phyloP scores from a whole-genome alignment of 2,797 vertebrate species.

The Anguilla obscura region DNA sequence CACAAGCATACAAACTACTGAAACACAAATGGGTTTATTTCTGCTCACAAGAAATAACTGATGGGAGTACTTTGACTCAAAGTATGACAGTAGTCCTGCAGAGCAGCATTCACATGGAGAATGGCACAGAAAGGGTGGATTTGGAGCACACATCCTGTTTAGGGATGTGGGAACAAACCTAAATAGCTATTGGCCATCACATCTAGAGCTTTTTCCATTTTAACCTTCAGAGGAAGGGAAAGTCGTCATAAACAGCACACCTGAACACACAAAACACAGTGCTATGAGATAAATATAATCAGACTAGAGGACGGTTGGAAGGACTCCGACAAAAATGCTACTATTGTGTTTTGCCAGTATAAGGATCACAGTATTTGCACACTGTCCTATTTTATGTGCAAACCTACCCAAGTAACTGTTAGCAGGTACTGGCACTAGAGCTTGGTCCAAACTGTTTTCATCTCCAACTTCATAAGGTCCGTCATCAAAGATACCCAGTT shows the following conservation, averaged over 20 bases:
- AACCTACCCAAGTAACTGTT: constrained; percentile 96
- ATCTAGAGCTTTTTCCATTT: constrained; percentile 63
- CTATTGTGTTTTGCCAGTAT: not conserved
- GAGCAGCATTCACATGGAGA: constrained; percentile 2
- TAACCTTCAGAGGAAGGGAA: constrained; percentile 69
- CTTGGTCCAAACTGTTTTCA: constrained; percentile 71
- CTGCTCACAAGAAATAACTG: not conserved
- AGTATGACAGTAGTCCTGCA: constrained; percentile 26
- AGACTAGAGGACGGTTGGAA: constrained; percentile 6
- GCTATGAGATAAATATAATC: not conserved
- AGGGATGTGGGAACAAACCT: constrained; percentile 77
- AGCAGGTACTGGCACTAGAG: constrained; percentile 81
- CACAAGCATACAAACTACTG: not conserved
- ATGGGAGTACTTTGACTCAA: not conserved
- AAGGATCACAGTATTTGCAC: not conserved
- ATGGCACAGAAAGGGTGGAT: constrained; percentile 25
- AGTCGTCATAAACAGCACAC: constrained; percentile 81
- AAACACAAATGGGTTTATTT: not conserved
- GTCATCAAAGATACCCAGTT: constrained; percentile 78
- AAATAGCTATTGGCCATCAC: constrained; percentile 86
- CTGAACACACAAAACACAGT: constrained; percentile 47
- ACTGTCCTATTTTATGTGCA: not conserved
- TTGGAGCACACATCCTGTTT: constrained; percentile 3
- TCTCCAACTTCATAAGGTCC: constrained; percentile 92
- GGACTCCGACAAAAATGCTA: not conserved